Conservation (phyloP, 2,797 vertebrate species). For the Chaunax sp. region DNA sequence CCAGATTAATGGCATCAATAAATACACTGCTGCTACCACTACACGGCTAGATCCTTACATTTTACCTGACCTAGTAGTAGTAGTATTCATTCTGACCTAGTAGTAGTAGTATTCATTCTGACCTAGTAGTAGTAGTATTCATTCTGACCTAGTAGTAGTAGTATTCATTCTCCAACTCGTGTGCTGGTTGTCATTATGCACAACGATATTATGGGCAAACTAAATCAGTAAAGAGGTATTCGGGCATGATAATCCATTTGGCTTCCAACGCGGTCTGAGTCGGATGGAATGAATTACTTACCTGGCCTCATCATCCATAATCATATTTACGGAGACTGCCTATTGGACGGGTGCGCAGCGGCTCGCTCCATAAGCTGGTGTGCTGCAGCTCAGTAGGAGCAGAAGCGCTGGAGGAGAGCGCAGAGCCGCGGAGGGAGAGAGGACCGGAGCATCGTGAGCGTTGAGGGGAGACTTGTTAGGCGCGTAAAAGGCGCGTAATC, state of each 20-base stretch:
- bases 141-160: too few species aligned
- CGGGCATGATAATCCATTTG: conserved; percentile 9
- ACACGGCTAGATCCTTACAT: too few species aligned
- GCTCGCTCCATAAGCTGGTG: conserved; percentile 38
- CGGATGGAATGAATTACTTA: conserved; percentile 28
- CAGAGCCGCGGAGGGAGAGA: neutral
- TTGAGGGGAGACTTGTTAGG: neutral
- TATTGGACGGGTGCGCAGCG: conserved; percentile 38
- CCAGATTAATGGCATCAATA: too few species aligned
- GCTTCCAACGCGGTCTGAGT: neutral
- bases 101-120: too few species aligned
- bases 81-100: too few species aligned
- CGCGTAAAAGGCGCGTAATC: conserved; percentile 48
- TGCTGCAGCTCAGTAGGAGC: conserved; percentile 21
- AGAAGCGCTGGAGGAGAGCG: conserved; percentile 38
- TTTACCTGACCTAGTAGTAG: too few species aligned
- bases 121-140: too few species aligned
- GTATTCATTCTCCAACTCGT: too few species aligned
- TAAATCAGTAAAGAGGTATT: conserved; percentile 31
- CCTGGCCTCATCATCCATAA: conserved; percentile 38
- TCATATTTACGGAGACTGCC: conserved; percentile 33
- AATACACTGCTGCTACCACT: too few species aligned
- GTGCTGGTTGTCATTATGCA: too few species aligned
- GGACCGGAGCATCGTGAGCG: neutral
- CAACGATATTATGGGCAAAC: conserved; percentile 10